phyloP scores from a whole-genome alignment of 1,140 invertebrate genomes.

The Atta cephalotes region DNA sequence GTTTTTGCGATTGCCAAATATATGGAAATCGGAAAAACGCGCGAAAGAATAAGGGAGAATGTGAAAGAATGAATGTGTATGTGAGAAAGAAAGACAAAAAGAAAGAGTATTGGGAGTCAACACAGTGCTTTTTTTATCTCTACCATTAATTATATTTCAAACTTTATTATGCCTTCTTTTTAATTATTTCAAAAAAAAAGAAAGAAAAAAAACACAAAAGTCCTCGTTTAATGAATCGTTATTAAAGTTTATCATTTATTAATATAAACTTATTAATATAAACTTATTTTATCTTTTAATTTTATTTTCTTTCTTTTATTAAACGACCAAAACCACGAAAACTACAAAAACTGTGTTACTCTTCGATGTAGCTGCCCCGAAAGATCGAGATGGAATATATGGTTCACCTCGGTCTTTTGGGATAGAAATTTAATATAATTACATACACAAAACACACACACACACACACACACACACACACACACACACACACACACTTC shows the following conservation, averaged over 20 bases:
- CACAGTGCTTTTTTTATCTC: constrained; percentile 58
- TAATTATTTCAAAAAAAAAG: not conserved
- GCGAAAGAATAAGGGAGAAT: constrained; percentile 34
- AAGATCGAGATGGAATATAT: not conserved
- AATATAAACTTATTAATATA: not conserved
- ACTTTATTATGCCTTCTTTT: constrained; percentile 32
- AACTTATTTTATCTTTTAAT: not conserved
- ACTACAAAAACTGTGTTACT: constrained; percentile 66
- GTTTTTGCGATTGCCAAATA: constrained; percentile 66
- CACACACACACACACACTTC: not conserved
- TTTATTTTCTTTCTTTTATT: constrained; percentile 10
- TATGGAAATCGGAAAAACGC: constrained; percentile 33
- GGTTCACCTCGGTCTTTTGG: constrained; percentile 24
- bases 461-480: constrained; percentile 30
- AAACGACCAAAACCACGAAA: constrained; percentile 35
- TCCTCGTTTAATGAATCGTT: not conserved
- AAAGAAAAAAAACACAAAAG: not conserved
- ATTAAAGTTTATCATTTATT: constrained; percentile 4
- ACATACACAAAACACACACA: constrained; percentile 42
- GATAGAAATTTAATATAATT: constrained; percentile 70
- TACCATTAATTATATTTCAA: constrained; percentile 64
- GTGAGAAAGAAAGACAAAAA: constrained; percentile 2
- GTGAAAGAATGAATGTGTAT: constrained; percentile 8
- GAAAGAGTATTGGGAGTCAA: constrained; percentile 59
- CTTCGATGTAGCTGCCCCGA: constrained; percentile 37